Evolutionary conservation across 2,888 invertebrate genomes (phyloP), one percentile per base, ranked within the genome.

Genomic region (Tipula helvola): DNA sequence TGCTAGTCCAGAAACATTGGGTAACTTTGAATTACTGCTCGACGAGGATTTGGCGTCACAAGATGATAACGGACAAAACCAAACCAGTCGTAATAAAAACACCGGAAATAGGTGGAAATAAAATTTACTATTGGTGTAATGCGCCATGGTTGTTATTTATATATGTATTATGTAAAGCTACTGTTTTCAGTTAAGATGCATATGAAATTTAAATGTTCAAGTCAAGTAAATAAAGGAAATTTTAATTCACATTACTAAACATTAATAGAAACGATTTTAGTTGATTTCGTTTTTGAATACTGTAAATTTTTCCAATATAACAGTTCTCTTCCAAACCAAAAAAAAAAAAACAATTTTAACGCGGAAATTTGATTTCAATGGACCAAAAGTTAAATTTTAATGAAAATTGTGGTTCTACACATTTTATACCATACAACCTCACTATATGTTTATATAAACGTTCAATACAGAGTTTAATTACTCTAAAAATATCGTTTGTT

Each of bases 1-100:
- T 87, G 96, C 97, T 2, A 92, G 92, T 7, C 92, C 93, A 0
- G 96, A 97, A 88, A 94, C 95, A n/a, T 91, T 96, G 89, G 96
- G 96, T 0, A 96, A 96, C 90, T 97, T 97, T 90, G 97, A 97
- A 89, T 91, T 97, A 57, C 92, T 97, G 8, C 93, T 97, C 86
- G 97, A 97, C 89, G 97, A 97, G 91, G 97, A 97, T 88, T 90
- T 96, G 87, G 93, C 95, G 1, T 93, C 94, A 87, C 95, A 95
- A 89, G 95, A 95, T 36, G 94, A 95, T 8, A 88, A 87, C 87
- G 86, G 86, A 8, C 52, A 52, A 41, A 86, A 52, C 16, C 87
- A 18, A 18, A 86, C 47, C 85, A 86, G 52, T 44, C 86, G 42
- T 5, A 71, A 87, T 44, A 86, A 85, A 86, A 47, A 52, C n/a